phyloP scores from a whole-genome alignment of 2,113 vertebrate genomes.

The Entelurus aequoreus region DNA sequence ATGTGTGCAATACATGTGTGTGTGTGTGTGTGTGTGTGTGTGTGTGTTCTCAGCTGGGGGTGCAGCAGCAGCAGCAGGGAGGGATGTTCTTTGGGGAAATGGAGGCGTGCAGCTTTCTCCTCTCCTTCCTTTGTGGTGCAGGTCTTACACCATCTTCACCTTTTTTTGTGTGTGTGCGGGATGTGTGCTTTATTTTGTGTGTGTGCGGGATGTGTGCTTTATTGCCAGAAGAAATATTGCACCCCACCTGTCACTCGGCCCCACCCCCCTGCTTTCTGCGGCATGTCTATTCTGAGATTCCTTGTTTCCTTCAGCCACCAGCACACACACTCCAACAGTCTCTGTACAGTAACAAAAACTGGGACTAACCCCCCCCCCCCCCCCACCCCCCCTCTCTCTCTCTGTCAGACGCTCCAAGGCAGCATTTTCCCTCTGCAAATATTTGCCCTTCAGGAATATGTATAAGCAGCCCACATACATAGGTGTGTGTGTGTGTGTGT shows the following conservation, averaged over 20 bases:
- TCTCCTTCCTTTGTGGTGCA: constrained; percentile 42
- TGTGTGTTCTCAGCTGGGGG: constrained; percentile 52
- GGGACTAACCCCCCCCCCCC: constrained; percentile 46
- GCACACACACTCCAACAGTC: constrained; percentile 18
- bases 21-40: constrained; percentile 12
- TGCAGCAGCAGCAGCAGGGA: constrained; percentile 62
- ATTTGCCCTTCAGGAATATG: constrained; percentile 65
- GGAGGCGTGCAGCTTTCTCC: constrained; percentile 61
- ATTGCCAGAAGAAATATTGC: constrained; percentile 6
- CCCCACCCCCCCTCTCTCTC: too few species aligned
- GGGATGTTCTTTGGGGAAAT: constrained; percentile 69
- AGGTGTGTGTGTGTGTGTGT: not conserved
- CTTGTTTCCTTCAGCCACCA: constrained; percentile 30
- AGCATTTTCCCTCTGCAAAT: constrained; percentile 54
- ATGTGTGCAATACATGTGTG: constrained; percentile 15
- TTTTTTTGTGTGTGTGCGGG: not conserved
- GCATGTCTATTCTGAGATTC: constrained; percentile 16
- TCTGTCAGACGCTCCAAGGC: constrained; percentile 48
- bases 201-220: constrained; percentile 1
- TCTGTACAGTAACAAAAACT: constrained; percentile 40
- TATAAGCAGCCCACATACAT: constrained; percentile 56
- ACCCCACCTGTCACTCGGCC: constrained; percentile 20
- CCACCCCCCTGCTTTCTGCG: not conserved
- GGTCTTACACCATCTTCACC: constrained; percentile 11
- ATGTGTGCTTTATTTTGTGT: constrained; percentile 4